Evolutionary conservation across 2,888 invertebrate genomes (phyloP).

Genomic region (Petrolisthes cinctipes): DNA sequence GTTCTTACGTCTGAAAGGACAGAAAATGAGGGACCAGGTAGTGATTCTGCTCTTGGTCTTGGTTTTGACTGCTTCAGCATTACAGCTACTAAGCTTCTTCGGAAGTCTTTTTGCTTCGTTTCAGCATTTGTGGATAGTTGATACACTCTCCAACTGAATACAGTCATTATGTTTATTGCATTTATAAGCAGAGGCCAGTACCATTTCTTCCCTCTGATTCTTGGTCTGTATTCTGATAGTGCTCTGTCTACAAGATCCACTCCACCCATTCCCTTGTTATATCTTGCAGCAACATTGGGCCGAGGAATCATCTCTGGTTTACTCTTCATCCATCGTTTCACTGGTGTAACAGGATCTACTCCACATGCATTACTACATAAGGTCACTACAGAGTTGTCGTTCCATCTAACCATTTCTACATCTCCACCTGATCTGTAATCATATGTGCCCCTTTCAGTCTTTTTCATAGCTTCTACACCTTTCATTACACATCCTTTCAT

Average conservation of each 20-base stretch:
- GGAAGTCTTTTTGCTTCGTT: constrained; percentile 30
- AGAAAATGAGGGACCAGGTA: constrained; percentile 25
- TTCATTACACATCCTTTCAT: constrained; percentile 18
- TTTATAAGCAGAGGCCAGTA: constrained; percentile 26
- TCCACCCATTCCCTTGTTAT: constrained; percentile 30
- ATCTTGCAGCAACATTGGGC: constrained; percentile 2
- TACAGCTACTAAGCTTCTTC: constrained; percentile 39
- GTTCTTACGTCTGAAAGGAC: constrained; percentile 28
- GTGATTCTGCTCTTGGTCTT: constrained; percentile 17
- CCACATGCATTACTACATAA: constrained; percentile 22
- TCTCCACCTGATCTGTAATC: constrained; percentile 28
- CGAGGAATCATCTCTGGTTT: background rate
- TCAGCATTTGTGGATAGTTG: constrained; percentile 22
- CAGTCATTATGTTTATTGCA: constrained; percentile 23
- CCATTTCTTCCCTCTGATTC: constrained; percentile 23
- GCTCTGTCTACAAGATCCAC: constrained; percentile 28
- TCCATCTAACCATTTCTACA: constrained; percentile 19
- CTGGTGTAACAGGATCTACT: background rate
- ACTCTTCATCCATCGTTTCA: constrained; percentile 15
- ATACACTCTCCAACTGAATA: constrained; percentile 12
- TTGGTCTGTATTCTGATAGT: constrained; percentile 27
- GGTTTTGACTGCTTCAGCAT: constrained; percentile 28
- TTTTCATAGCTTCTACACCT: background rate
- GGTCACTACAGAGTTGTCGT: constrained; percentile 22
- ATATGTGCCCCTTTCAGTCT: constrained; percentile 17